phyloP scores from a whole-genome alignment of 2,888 invertebrate species.

The Phyllotreta cruciferae region DNA sequence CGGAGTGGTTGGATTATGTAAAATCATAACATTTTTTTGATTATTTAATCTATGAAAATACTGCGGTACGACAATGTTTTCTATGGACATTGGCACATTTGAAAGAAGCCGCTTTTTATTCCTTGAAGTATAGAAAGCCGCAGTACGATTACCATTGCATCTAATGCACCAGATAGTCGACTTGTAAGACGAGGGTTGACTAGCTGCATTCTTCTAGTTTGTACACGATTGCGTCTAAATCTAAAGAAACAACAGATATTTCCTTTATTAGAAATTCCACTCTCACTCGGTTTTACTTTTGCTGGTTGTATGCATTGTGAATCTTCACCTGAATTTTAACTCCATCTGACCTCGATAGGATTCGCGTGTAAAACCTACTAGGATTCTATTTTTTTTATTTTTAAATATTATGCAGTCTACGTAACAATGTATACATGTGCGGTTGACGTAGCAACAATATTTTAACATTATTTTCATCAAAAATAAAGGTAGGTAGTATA shows the following conservation, averaged over 20 bases:
- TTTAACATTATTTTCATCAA: too few species aligned
- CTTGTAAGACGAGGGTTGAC: slow-evolving; percentile 3
- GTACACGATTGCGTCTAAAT: slow-evolving; percentile 16
- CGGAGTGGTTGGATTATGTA: too few species aligned
- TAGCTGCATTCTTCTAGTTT: slow-evolving; percentile 11
- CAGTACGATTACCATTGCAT: slow-evolving; percentile 14
- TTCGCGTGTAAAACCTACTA: background rate
- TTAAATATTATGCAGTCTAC: background rate
- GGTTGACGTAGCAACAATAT: too few species aligned
- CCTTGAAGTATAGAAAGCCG: slow-evolving; percentile 18
- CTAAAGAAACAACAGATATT: slow-evolving; percentile 18
- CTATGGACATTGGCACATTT: slow-evolving; percentile 12
- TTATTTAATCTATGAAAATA: too few species aligned
- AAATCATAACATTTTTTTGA: too few species aligned
- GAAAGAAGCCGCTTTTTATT: slow-evolving; percentile 25
- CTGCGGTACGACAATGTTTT: too few species aligned
- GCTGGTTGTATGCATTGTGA: slow-evolving; percentile 11
- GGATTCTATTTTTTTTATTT: slow-evolving; percentile 5
- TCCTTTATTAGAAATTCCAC: slow-evolving; percentile 31
- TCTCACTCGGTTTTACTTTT: slow-evolving; percentile 28
- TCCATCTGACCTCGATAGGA: slow-evolving; percentile 2
- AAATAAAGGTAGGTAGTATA: too few species aligned
- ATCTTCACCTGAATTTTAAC: slow-evolving; percentile 12
- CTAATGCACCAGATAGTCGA: slow-evolving; percentile 9
- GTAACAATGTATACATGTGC: too few species aligned